Base-by-base conservation (phyloP, 2,888 invertebrate genomes). In the Zootermopsis nevadensis region DNA sequence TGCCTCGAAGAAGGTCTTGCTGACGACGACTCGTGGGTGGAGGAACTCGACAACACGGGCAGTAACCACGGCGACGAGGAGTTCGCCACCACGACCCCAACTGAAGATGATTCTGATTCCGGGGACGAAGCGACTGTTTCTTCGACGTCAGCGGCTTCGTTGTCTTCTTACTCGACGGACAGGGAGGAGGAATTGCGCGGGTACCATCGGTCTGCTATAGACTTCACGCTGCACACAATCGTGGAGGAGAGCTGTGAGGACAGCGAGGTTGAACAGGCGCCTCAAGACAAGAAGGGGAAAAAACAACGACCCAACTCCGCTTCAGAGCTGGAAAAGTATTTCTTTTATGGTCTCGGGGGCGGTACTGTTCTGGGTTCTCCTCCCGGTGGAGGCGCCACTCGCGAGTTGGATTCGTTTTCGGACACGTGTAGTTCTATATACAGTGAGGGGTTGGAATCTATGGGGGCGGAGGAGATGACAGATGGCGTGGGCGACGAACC, bases 191-290 rank as follows among this genome's bases (percentile, higher is more conserved):
- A 96, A 85, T 91, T 96, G 74, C 91, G 96, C 7, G 94, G 94
- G n/a, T 97, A 96, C 88, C 95, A 96, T 88, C 93, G 96, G 81
- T 93, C 95, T 83, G 94, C 94, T 0, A 94, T 97, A 87, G 97
- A 97, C 90, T 97, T 97, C 88, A 97, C 97, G 1, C 90, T 98
- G 85, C 97, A 98, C 88, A 98, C 98, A 0, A 98, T 98, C 86
- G 95, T 97, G 42, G 98, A 98, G 90, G 98, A 98, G 90, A 97
- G 97, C 87, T 97, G 97, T 89, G 97, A 98, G 90, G 98, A 98
- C 89, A 97, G 97, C 89, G 96, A 96, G 89, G 93, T 95, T 85
- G 96, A 96, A 87, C 83, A 76, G 4, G 55, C 66, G n/a, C 69
- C 55, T 27, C 77, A 66, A 12, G 42, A 31, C 1, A 80, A 77